Conservation (phyloP, 2,797 vertebrate species). For the Danio tinwini region DNA sequence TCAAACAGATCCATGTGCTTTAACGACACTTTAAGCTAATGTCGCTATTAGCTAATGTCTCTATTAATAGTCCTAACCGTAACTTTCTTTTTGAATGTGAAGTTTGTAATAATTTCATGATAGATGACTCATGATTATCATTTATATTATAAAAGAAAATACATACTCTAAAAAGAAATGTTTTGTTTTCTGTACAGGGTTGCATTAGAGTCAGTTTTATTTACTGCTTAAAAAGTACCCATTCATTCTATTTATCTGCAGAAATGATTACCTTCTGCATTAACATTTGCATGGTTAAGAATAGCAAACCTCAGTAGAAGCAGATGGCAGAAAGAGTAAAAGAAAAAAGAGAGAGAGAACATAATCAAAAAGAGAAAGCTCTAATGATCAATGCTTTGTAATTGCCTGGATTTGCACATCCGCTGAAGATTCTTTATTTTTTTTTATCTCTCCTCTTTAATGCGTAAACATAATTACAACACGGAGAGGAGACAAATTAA, state of each 20-base stretch:
- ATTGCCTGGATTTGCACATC: slow-evolving; percentile 53
- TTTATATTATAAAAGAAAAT: not conserved
- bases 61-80: slow-evolving; percentile 6
- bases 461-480: slow-evolving; percentile 65
- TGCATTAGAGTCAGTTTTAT: too few relatives aligned
- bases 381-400: slow-evolving; percentile 60
- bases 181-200: too few relatives aligned
- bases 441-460: slow-evolving; percentile 62
- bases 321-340: not conserved
- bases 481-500: slow-evolving; percentile 43
- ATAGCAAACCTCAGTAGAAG: not conserved
- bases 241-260: slow-evolving; percentile 23
- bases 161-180: too few relatives aligned
- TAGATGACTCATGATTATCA: too few relatives aligned
- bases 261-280: slow-evolving; percentile 11
- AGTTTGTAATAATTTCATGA: not conserved
- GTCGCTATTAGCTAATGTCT: not conserved
- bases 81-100: not conserved
- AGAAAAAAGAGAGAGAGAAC: not conserved
- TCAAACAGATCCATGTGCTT: not conserved
- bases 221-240: too few relatives aligned
- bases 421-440: slow-evolving; percentile 31
- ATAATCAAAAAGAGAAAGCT: slow-evolving; percentile 43
- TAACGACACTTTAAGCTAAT: not conserved
- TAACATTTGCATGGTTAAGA: not conserved